A percentile compares a stretch with the other conserved stretches of the same genome.
Conservation (phyloP, 2,113 vertebrate genomes). For the Bettongia penicillata region DNA sequence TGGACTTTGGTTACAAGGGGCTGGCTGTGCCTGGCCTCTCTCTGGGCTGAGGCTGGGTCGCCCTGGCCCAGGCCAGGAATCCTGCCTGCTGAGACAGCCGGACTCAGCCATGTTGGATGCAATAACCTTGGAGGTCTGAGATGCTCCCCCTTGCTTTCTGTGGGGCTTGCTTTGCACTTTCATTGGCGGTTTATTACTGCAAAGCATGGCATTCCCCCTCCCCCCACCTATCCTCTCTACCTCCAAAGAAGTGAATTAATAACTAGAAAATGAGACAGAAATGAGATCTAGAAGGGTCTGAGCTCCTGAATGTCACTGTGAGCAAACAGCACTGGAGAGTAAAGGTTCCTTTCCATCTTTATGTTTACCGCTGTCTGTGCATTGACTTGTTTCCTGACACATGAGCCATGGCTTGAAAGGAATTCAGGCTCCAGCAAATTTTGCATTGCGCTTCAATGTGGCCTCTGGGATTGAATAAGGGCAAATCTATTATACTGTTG, state of each 20-base stretch:
- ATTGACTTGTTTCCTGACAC: constrained; percentile 87
- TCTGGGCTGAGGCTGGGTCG: background rate
- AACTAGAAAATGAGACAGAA: constrained; percentile 85
- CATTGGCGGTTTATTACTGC: constrained; percentile 77
- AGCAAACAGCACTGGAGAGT: constrained; percentile 71
- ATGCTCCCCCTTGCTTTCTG: constrained; percentile 31
- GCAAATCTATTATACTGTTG: constrained; percentile 95
- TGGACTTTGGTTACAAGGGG: constrained; percentile 10
- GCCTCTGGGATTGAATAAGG: constrained; percentile 94
- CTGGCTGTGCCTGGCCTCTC: background rate
- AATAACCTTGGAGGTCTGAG: constrained; percentile 71
- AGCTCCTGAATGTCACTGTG: constrained; percentile 86
- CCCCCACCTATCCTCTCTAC: constrained; percentile 68
- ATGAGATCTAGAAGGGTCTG: constrained; percentile 86
- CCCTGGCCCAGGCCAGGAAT: background rate
- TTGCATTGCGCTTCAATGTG: constrained; percentile 84
- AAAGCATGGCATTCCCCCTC: constrained; percentile 73
- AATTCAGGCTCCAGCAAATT: constrained; percentile 87
- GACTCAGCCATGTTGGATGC: constrained; percentile 79
- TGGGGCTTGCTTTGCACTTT: constrained; percentile 76
- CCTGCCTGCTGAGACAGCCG: background rate
- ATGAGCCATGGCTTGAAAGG: constrained; percentile 88
- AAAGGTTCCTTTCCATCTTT: constrained; percentile 81
- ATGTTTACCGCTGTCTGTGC: constrained; percentile 80
- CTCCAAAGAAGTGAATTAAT: constrained; percentile 80